Evolutionary conservation across 2,888 invertebrate species (phyloP).

Genomic region (Fragum sueziense): DNA sequence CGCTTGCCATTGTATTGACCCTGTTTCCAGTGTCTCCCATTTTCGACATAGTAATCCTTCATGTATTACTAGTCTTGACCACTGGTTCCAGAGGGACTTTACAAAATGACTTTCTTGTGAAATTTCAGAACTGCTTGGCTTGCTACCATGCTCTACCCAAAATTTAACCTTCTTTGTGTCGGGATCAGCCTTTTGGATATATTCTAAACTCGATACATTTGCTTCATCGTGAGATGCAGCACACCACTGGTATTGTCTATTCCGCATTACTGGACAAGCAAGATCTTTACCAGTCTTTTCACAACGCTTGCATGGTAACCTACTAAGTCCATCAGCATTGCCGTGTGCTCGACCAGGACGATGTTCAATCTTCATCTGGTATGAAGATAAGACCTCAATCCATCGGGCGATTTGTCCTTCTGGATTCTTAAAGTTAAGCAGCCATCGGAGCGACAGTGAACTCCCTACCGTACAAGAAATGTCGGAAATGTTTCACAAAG

Average conservation of each 20-base stretch:
- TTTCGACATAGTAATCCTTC: constrained; percentile 4
- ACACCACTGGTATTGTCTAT: background rate
- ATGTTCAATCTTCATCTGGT: background rate
- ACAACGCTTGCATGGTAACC: background rate
- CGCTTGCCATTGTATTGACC: constrained; percentile 1
- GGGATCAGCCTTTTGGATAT: background rate
- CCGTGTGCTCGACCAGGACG: background rate
- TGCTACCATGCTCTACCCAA: too few species aligned
- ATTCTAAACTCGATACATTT: background rate
- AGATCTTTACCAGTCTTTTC: background rate
- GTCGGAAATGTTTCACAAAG: too few species aligned
- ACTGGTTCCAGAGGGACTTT: too few species aligned
- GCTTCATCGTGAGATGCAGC: background rate
- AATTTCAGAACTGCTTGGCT: too few species aligned
- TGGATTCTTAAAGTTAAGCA: background rate
- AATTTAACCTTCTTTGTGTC: too few species aligned
- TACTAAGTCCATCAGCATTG: background rate
- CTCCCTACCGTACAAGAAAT: background rate
- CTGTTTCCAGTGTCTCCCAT: background rate
- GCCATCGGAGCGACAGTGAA: background rate
- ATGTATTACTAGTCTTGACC: too few species aligned
- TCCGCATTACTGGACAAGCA: background rate
- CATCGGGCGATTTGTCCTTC: constrained; percentile 6
- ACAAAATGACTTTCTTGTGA: too few species aligned
- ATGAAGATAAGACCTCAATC: background rate